Conservation (phyloP, 2,888 invertebrate genomes). For the Operophtera brumata region DNA sequence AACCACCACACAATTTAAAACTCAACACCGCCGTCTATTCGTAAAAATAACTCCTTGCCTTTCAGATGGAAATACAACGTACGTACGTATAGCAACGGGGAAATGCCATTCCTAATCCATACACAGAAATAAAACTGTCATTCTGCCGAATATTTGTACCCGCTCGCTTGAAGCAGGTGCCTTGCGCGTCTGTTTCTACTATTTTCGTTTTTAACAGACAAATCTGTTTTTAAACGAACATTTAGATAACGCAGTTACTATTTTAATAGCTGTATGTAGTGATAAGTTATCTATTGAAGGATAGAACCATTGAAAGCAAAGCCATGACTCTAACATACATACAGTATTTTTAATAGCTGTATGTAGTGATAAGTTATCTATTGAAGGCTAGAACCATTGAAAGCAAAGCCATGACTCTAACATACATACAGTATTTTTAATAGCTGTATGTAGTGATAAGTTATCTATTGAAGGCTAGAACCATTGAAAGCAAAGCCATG, state of each 20-base stretch:
- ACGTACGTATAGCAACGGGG: constrained; percentile 11
- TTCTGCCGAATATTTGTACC: constrained; percentile 52
- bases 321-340: background rate
- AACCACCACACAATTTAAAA: background rate
- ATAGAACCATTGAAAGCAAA: constrained; percentile 8
- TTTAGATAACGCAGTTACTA: constrained; percentile 61
- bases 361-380: no score
- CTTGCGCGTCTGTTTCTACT: constrained; percentile 42
- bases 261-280: constrained; percentile 35
- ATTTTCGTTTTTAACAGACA: constrained; percentile 58
- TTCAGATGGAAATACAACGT: constrained; percentile 13
- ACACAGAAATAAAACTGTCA: constrained; percentile 63
- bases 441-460: no score
- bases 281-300: constrained; percentile 24
- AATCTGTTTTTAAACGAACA: constrained; percentile 65
- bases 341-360: no score
- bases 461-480: no score
- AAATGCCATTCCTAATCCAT: constrained; percentile 33
- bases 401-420: no score
- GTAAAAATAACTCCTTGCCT: constrained; percentile 16
- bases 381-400: no score
- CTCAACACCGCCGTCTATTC: background rate
- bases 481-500: no score
- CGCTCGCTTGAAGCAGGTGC: constrained; percentile 28
- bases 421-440: no score